Base-by-base conservation (phyloP, 2,113 vertebrate species). In the Falco punctatus region DNA sequence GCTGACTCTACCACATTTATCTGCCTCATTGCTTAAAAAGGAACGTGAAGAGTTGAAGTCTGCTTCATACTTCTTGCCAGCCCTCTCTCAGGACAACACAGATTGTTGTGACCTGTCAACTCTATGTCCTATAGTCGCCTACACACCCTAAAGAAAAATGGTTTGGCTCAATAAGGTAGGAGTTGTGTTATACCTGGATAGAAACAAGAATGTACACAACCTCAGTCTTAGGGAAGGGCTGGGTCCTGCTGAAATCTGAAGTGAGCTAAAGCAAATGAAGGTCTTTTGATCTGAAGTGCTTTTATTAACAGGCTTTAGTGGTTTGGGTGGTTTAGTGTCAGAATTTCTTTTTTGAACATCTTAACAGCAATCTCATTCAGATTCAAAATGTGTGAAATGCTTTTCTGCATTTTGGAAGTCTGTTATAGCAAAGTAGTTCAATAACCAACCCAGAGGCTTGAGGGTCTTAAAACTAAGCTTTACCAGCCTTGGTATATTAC, bases 141-240 rank as follows among this genome's bases (percentile, higher is more conserved):
- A 10, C 35, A 46, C 14, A 16, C 64, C 52, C 58, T 67, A 71
- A 75, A 61, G 83, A 40, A 23, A 58, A 88, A 19, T 5, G 6
- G 20, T 52, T 81, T 80, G 71, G 58, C 67, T 93, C 72, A 26
- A 2, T 35, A 15, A 77, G 54, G 28, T 42, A 15, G 67, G 64
- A 84, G 46, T 1, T 85, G 49, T 69, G 66, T 5, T 64, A 1
- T 30, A 70, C 65, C 81, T 72, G 58, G 40, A 24, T 52, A 80
- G 49, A 26, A 1, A 5, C 11, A 27, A 38, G 55, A 71, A 54
- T 0, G 5, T 32, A 32, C 1, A 0, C 73, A 78, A n/a, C 10
- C 22, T 61, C 66, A 33, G 66, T 49, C 71, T 57, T 16, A 72
- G 40, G 46, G 46, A 38, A 65, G 32, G 66, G 40, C 65, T 44